Evolutionary conservation across 2,888 invertebrate genomes (phyloP), one percentile per base, ranked within the genome.

Genomic region (Micoletzkya japonica): DNA sequence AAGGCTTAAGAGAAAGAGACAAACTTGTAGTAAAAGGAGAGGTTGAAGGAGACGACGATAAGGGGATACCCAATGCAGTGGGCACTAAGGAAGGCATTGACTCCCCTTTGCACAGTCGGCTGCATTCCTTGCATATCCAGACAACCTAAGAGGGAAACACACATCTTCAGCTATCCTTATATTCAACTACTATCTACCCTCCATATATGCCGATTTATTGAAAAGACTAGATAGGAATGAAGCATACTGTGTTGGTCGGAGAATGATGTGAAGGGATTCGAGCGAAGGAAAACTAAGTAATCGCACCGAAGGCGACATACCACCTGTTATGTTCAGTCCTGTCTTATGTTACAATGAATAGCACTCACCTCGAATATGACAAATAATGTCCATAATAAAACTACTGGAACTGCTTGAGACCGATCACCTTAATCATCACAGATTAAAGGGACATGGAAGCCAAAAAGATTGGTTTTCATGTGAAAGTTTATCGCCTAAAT

Each of bases 11-110:
- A 44, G 20, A 44, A 6, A 56, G 7, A 4, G 6, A 66, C 75
- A 72, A 60, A 80, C 78, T 73, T 75, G n/a, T 77, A 73, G 59
- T 76, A 77, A 59, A 77, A 77, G 36, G 73, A 73, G 26, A 78
- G 54, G 30, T 73, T 74, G 70, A 77, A 72, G 50, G 76, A 74
- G 86, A 96, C 90, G 81, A 95, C 93, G 67, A 95, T 93, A 79
- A 93, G 93, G 72, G 95, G 95, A 90, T 94, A 96, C 77, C 93
- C 92, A 87, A 93, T 91, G 87, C 92, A 92, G 87, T 78, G 90
- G 87, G 73, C 79, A 64, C 86, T 81, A 63, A 84, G 82, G 50
- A 80, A 75, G 32, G 70, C 74, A 60, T 80, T 80, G 26, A 80
- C 49, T 52, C 70, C 73, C 30, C 71, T 66, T 4, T 78, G 76